These are phyloP conservation scores for Sphaerophoria rueppellii DNA, from an alignment of 2,888 invertebrate genomes.

Conservation along the genomic window DNA sequence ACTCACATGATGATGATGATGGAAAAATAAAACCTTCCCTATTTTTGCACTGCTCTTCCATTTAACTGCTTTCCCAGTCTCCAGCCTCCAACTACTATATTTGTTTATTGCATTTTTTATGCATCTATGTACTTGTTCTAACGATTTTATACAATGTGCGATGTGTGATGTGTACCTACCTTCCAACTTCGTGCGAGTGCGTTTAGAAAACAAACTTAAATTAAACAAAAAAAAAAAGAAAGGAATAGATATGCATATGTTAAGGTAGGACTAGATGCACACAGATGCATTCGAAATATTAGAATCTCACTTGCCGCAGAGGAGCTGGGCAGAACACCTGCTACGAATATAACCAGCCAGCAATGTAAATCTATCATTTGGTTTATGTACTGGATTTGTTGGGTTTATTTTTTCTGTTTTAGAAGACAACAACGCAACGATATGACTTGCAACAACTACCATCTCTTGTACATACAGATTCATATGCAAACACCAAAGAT, in stretches of 20 bases:
- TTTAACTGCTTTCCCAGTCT: not conserved
- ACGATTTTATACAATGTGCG: slow-evolving; percentile 4
- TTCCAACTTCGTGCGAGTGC: slow-evolving; percentile 56
- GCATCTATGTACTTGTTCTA: slow-evolving; percentile 35
- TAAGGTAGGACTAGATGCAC: slow-evolving; percentile 15
- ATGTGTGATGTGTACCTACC: not conserved
- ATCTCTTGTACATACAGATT: not conserved
- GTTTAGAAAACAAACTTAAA: slow-evolving; percentile 56
- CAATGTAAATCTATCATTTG: slow-evolving; percentile 55
- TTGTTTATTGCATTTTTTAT: slow-evolving; percentile 63
- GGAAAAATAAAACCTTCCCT: slow-evolving; percentile 32
- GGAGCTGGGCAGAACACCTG: slow-evolving; percentile 62
- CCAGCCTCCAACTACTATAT: slow-evolving; percentile 30
- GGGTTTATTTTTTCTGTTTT: not conserved
- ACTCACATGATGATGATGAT: not conserved
- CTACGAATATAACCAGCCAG: not conserved
- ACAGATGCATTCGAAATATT: not conserved
- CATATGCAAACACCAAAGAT: slow-evolving; percentile 40
- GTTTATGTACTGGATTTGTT: slow-evolving; percentile 46
- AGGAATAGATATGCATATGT: not conserved
- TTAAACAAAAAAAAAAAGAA: slow-evolving; percentile 22
- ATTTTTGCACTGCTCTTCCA: not conserved
- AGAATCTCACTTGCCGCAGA: slow-evolving; percentile 36
- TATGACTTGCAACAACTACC: slow-evolving; percentile 45
- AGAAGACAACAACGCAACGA: slow-evolving; percentile 24